These are phyloP conservation scores for Tinea pellionella DNA, from an alignment of 2,888 invertebrate species.

Conservation along the genomic window DNA sequence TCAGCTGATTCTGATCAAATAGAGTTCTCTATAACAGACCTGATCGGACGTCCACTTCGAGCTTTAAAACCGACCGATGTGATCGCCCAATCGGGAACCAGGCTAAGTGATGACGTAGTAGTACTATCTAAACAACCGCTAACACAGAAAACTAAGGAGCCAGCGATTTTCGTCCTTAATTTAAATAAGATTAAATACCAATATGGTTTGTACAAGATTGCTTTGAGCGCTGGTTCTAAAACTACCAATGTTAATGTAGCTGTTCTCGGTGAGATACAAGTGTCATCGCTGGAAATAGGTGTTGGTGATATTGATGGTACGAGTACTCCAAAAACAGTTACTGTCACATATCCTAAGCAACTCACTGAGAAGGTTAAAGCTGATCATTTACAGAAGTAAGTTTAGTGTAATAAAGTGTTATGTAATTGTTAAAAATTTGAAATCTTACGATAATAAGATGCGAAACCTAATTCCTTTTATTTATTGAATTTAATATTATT, in stretches of 20 bases:
- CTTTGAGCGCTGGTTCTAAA: conserved; percentile 76
- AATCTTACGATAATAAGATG: no score
- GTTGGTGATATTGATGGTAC: conserved; percentile 92
- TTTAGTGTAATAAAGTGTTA: not conserved
- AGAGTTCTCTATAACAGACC: conserved; percentile 77
- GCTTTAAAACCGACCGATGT: conserved; percentile 74
- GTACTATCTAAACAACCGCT: conserved; percentile 77
- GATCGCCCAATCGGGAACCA: conserved; percentile 80
- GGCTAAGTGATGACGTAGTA: conserved; percentile 79
- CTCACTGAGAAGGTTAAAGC: conserved; percentile 78
- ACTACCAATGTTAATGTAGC: conserved; percentile 73
- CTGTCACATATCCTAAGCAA: conserved; percentile 79
- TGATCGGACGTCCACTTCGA: conserved; percentile 78
- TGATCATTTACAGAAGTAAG: conserved; percentile 87
- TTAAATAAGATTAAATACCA: conserved; percentile 81
- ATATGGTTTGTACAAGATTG: conserved; percentile 87
- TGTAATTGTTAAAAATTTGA: no score
- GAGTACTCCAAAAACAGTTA: conserved; percentile 81
- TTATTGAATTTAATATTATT: no score
- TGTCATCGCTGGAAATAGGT: conserved; percentile 86
- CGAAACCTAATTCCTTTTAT: no score
- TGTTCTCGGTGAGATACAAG: conserved; percentile 80
- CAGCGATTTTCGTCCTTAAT: conserved; percentile 80
- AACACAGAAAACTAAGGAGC: conserved; percentile 59
- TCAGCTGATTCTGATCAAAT: conserved; percentile 80